Base-by-base conservation (phyloP, 2,113 vertebrate species). In the Apistogramma diplotaenia region DNA sequence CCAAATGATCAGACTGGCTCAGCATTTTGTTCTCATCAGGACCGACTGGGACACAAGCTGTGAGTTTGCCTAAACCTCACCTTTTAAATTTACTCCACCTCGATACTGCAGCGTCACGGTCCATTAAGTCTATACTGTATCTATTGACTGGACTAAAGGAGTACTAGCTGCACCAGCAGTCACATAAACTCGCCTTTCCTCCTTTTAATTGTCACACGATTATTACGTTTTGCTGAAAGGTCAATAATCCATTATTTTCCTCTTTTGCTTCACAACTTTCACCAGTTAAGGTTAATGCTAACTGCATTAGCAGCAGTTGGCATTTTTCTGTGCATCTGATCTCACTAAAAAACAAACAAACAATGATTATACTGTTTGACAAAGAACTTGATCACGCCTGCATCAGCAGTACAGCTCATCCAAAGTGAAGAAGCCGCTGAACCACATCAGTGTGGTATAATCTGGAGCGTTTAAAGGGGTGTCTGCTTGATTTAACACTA, bases 241-340 rank as follows among this genome's bases (percentile, higher is more conserved):
- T 90, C 74, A 77, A 77, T 83, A 55, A 89, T 76, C 82, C 60
- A 84, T 88, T 18, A 65, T 81, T 83, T 81, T 72, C 74, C 65
- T 15, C n/a, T 57, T 49, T 43, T 56, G 61, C 58, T 67, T 43
- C 51, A 65, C 49, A 18, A n/a, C 8, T 29, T 77, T 46, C 9
- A 74, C 78, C 79, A 77, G 59, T 57, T 83, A 4, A 35, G 9
- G n/a, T 43, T 23, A 60, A 74, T 62, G 59, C 65, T 57, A 77
- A 57, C 78, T 56, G 54, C 58, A 70, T 86, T 29, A 31, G 62
- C 51, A 31, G 40, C 8, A 23, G 75, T 19, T 18, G 8, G 2
- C 18, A 19, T 51, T 55, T 23, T 55, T 15, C 37, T 27, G 15
- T 65, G 61, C 61, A 27, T 65, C 37, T 40, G 18, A 31, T 58